phyloP scores from a whole-genome alignment of 2,888 invertebrate species.

The Thecocarcelia acutangulata region DNA sequence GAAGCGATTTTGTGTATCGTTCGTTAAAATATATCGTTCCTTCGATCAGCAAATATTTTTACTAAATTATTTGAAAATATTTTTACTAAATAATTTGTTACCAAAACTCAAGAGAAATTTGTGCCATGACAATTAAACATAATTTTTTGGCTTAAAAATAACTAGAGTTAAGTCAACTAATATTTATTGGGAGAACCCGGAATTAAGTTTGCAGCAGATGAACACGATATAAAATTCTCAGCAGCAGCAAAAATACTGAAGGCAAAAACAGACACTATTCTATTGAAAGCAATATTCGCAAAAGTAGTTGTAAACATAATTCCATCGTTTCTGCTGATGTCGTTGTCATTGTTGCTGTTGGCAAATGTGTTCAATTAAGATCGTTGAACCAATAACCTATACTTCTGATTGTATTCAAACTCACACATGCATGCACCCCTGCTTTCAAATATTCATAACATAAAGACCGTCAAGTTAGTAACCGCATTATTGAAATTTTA shows the following conservation, averaged over 20 bases:
- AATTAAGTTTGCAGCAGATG: constrained; percentile 39
- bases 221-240: constrained; percentile 11
- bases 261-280: not conserved
- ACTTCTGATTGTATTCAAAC: constrained; percentile 16
- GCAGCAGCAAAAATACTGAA: constrained; percentile 1
- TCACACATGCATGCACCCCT: not conserved
- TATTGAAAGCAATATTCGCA: not conserved
- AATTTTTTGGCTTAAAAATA: no score
- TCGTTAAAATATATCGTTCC: no score
- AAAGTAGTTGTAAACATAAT: constrained; percentile 47
- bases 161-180: no score
- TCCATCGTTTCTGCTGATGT: not conserved
- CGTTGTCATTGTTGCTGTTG: constrained; percentile 34
- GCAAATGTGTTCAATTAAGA: constrained; percentile 57
- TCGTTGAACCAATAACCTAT: constrained; percentile 67
- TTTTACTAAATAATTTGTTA: no score
- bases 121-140: no score
- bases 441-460: not conserved
- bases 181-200: constrained; percentile 43
- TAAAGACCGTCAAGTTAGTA: constrained; percentile 42
- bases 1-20: no score
- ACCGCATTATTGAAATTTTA: constrained; percentile 67
- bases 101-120: no score
- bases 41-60: no score
- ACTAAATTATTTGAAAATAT: no score